Evolutionary conservation across 2,113 vertebrate genomes (phyloP), one percentile per base, ranked within the genome.

Genomic region (Australoheros scitulus): DNA sequence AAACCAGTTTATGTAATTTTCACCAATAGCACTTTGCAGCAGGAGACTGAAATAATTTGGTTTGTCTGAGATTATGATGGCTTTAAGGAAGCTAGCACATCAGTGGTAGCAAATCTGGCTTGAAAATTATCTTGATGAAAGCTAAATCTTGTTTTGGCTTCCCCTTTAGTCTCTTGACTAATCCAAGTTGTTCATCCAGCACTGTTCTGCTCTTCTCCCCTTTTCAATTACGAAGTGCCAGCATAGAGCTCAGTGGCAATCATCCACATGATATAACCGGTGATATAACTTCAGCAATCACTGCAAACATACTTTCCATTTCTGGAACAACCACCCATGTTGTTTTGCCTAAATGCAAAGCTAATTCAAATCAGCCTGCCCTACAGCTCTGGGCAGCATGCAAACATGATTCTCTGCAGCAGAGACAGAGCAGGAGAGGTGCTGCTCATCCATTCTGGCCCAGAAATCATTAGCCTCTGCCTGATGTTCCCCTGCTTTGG

Each of bases 401-500:
- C 80, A 81, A 29, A 84, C 77, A 36, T 47, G 38, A 38, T 50
- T 34, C 22, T 61, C 79, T 83, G 72, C 36, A 41, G 72, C 18
- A 60, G 43, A 74, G 22, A 34, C 61, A 78, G 61, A 75, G 32
- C 86, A 58, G 59, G 18, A 82, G 56, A 74, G 32, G 68, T 79
- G 60, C 57, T 36, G 61, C 56, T 85, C 74, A 29, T 74, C 72
- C 14, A 32, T 56, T 41, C 64, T 85, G 72, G 61, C 87, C 80
- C 70, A 77, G 74, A 78, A 87, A 81, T 92, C 83, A 93, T 92
- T 89, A 93, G 82, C 76, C 80, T 79, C 57, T 24, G 15, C 86
- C 92, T 93, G 88, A 87, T 91, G 93, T 89, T 91, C 70, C 80
- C 88, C 77, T 65, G 65, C 87, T 84, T 85, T 17, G 72, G n/a